Evolutionary conservation across 2,113 vertebrate species (phyloP).

Genomic region (Actenoides hombroni): DNA sequence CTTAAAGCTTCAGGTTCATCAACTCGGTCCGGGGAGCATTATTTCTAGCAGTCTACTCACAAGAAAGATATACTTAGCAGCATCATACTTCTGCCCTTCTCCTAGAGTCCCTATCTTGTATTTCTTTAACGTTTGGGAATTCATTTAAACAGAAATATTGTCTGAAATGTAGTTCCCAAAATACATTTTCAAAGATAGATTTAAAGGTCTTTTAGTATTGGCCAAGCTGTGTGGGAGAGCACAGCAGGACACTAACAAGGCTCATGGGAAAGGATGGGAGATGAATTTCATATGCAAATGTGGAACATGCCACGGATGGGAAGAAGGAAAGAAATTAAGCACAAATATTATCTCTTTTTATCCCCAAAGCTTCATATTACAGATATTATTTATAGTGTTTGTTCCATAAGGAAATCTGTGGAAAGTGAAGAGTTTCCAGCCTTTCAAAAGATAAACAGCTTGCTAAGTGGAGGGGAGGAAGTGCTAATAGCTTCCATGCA

Average conservation of each 20-base stretch:
- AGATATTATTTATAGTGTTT: conserved; percentile 2
- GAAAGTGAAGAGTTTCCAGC: neutral
- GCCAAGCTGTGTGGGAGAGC: conserved; percentile 16
- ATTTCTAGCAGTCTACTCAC: neutral
- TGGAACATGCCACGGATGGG: neutral
- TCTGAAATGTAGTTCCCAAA: neutral
- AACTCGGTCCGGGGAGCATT: neutral
- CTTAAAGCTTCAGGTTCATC: neutral
- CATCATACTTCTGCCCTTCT: neutral
- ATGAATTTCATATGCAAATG: conserved; percentile 1
- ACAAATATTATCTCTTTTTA: neutral
- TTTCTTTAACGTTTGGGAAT: neutral
- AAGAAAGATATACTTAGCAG: neutral
- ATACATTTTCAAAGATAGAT: neutral
- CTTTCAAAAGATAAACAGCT: neutral
- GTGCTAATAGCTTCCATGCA: neutral
- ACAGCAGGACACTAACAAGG: neutral
- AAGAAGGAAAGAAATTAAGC: neutral
- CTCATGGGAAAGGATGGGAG: conserved; percentile 7
- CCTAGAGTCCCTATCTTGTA: neutral
- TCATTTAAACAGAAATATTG: neutral
- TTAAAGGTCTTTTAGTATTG: neutral
- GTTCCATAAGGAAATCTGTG: neutral
- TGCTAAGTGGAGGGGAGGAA: neutral
- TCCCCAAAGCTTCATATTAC: neutral